Base-by-base conservation (phyloP, 2,888 invertebrate genomes). In the Drosophila mulleri region DNA sequence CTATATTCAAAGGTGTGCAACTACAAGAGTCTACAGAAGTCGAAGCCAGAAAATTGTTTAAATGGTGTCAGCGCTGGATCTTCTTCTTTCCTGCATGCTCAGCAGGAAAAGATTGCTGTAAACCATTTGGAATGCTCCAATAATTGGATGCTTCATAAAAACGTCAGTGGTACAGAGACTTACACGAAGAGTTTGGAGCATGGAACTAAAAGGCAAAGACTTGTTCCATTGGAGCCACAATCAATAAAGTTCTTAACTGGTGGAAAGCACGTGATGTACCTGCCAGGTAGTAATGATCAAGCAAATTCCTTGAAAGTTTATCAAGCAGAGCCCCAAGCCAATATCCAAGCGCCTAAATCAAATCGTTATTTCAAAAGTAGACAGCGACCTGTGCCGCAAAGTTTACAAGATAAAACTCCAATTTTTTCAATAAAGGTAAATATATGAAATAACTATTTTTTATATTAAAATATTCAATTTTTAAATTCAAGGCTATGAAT, bases 231-330 rank as follows among this genome's bases (percentile, higher is more conserved):
- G 5, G 88, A 91, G 48, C 87, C 91, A 1, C 81, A 89, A 42
- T 91, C 91, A 0, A 93, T 94, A 67, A 94, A 95, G 3, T 95
- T 95, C 90, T 91, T 95, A 67, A 95, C 95, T 2, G 94, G 95
- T 83, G 94, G 95, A 86, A 96, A 95, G 0, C 95, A 96, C 91
- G 95, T 97, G 32, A 97, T 97, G 96, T 97, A 97, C 92, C 94
- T 97, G 59, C 92, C 92, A 14, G 86, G 86, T 23, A 76, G 64
- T 26, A 64, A 60, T 26, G 73, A 64, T 2, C 78, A 63, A 44
- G 9, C 42, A 23, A 77, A 45, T 41, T 44, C 11, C 11, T 14
- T 26, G 8, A 68, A 75, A 45, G 39, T 9, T 44, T 23, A 16
- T 20, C 48, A 35, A 39, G 20, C 48, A 54, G 78, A 60, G 14